Conservation (phyloP, 2,797 vertebrate genomes). For the Spea hammondii region DNA sequence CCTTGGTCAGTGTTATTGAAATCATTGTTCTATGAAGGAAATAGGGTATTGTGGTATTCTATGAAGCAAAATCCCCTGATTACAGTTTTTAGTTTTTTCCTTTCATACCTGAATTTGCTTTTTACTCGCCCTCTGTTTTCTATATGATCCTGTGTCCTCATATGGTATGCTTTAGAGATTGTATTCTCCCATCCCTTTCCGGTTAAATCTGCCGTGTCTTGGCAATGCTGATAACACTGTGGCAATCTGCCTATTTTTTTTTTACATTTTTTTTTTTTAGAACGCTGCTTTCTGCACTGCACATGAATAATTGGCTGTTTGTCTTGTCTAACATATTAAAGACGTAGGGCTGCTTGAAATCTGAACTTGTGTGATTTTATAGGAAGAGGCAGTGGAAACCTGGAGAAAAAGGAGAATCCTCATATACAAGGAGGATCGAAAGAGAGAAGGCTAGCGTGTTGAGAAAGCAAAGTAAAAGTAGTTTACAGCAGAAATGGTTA, state of each 20-base stretch:
- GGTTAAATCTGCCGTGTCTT: conserved; percentile 51
- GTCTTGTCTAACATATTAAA: not conserved
- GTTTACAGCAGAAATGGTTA: no score
- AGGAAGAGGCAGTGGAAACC: no score
- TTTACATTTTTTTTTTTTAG: conserved; percentile 32
- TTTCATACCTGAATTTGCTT: no score
- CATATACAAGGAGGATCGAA: no score
- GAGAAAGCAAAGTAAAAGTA: no score
- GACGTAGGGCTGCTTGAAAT: not conserved
- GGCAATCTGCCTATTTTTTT: conserved; percentile 43
- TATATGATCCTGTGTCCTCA: conserved; percentile 1
- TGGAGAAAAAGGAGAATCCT: no score
- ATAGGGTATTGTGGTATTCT: no score
- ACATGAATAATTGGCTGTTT: conserved; percentile 1
- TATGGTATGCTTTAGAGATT: not conserved
- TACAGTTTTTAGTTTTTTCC: no score
- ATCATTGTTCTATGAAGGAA: no score
- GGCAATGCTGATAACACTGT: conserved; percentile 52
- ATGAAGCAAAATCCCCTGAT: rapidly evolving
- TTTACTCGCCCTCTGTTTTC: not conserved
- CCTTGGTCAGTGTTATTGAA: no score
- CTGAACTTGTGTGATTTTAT: no score
- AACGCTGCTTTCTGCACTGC: conserved; percentile 30
- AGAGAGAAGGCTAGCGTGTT: no score
- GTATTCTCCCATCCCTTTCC: conserved; percentile 20